phyloP scores from a whole-genome alignment of 2,888 invertebrate species.

The Lasioglossum leucozonium region DNA sequence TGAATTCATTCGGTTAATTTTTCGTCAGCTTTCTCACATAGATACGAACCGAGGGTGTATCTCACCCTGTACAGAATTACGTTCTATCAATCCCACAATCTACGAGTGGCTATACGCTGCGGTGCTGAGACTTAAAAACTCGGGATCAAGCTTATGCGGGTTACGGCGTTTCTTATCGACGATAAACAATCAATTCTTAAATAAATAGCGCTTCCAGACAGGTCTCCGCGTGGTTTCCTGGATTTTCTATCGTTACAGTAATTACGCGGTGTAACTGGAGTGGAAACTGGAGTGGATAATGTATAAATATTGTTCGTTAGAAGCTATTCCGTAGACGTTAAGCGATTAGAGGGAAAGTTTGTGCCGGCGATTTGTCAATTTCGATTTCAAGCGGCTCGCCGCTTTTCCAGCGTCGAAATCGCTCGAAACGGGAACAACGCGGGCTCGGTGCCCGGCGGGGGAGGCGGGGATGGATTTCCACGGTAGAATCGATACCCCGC shows the following conservation, averaged over 20 bases:
- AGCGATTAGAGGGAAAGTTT: neutral
- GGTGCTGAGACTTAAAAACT: no score
- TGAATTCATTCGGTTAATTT: no score
- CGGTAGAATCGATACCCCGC: constrained; percentile 11
- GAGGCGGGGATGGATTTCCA: neutral
- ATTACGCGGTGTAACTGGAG: neutral
- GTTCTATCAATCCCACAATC: no score
- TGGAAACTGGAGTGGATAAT: no score
- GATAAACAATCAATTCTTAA: neutral
- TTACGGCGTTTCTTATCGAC: no score
- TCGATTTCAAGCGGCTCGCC: constrained; percentile 7
- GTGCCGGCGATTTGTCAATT: neutral
- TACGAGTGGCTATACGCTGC: no score
- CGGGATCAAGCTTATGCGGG: no score
- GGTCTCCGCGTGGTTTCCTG: neutral
- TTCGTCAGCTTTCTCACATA: no score
- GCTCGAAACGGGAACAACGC: neutral
- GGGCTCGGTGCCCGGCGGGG: neutral
- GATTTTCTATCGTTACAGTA: neutral
- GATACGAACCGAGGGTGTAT: no score
- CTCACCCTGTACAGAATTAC: no score
- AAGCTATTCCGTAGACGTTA: neutral
- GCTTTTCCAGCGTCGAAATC: neutral
- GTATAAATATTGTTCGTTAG: neutral
- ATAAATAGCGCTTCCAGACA: neutral